Evolutionary conservation across 1,140 invertebrate genomes (phyloP), one percentile per base, ranked within the genome.

Genomic region (Cyrtorhinus lividipennis): DNA sequence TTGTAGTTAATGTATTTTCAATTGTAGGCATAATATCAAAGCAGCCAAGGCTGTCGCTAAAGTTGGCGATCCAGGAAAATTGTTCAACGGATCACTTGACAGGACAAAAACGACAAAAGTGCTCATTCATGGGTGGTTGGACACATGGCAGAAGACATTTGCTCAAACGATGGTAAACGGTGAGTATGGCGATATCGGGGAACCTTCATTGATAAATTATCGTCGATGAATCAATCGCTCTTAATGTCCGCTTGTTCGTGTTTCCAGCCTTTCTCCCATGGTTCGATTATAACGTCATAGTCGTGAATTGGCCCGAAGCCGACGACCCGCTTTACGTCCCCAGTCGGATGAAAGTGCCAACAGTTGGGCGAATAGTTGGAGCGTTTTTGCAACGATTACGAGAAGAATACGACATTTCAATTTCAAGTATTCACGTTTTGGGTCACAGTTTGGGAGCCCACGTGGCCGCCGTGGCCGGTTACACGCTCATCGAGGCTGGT

Each of bases 371-470:
- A 1, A 59, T 60, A 18, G 30, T 66, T 1, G 61, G 62, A 2
- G 10, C 23, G 1, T 24, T 67, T 53, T 38, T 68, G 18, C 57
- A 66, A 1, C 61, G 63, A 24, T 22, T 67, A 46, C 48, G 67
- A 0, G 3, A 24, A 1, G 38, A 64, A 0, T 53, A 25, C 13
- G 64, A 26, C 15, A 22, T 63, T 12, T 3, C 48, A 5, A 75
- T 78, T 56, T 71, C 78, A 1, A 72, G 78, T 56, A 78, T 87
- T 63, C 86, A 92, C 69, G 70, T 92, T 8, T 79, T 92, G 62
- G 90, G 90, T 0, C 90, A 92, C 74, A 91, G 88, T 65, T 74
- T 94, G 2, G 90, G 90, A 0, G 83, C 88, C 0, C 90, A 94
- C 68, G 82, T 91, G 13, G 81, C 84, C 0, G 88, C 88, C 1